Evolutionary conservation across 2,888 invertebrate genomes (phyloP).

Genomic region (Acronicta aceris): DNA sequence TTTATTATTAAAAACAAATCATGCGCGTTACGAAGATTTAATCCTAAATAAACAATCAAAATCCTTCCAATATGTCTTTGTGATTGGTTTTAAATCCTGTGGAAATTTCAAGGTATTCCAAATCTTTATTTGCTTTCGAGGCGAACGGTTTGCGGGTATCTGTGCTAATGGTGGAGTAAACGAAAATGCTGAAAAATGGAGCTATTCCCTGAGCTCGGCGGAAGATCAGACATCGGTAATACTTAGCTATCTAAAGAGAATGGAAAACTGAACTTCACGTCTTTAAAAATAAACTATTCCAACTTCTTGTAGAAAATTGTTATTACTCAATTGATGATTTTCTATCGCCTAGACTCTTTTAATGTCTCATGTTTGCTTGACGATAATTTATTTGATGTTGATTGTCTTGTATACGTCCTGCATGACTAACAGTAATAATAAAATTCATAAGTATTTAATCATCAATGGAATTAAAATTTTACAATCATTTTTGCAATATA

Average conservation of each 20-base stretch:
- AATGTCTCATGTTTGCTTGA: too few relatives aligned
- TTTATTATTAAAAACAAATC: conserved; percentile 32
- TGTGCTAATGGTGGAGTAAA: conserved; percentile 62
- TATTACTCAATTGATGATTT: too few relatives aligned
- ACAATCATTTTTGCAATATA: too few relatives aligned
- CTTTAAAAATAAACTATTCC: too few relatives aligned
- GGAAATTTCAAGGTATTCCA: conserved; percentile 58
- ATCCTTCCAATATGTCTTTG: conserved; percentile 58
- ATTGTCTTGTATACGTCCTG: too few relatives aligned
- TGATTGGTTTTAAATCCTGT: conserved; percentile 65
- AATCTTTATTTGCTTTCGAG: conserved; percentile 63
- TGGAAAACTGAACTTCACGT: too few relatives aligned
- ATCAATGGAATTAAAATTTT: too few relatives aligned
- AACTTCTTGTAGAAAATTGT: too few relatives aligned
- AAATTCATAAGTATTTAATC: too few relatives aligned
- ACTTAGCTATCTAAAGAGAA: conserved; percentile 36
- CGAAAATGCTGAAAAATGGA: conserved; percentile 63
- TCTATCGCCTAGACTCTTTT: too few relatives aligned
- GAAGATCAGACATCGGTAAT: conserved; percentile 51
- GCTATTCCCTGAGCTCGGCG: conserved; percentile 55
- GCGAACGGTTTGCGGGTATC: conserved; percentile 53
- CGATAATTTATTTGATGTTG: too few relatives aligned
- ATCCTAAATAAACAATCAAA: conserved; percentile 57
- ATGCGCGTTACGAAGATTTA: conserved; percentile 27
- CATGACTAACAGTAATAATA: too few relatives aligned